phyloP scores from a whole-genome alignment of 1,140 invertebrate genomes.

The Drosophila busckii region DNA sequence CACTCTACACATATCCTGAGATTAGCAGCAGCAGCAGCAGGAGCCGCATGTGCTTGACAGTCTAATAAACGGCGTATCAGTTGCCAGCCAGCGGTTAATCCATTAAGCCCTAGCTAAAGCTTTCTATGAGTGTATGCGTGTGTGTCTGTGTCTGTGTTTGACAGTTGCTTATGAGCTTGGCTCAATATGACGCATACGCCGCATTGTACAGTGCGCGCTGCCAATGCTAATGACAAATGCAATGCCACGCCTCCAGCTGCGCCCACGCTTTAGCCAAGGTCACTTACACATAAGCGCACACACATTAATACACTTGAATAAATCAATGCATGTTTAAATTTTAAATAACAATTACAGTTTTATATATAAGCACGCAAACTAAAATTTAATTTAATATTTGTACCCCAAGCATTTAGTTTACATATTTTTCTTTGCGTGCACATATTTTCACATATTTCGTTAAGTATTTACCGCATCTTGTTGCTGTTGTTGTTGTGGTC shows the following conservation, averaged over 20 bases:
- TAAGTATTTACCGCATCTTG: constrained; percentile 65
- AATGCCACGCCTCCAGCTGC: constrained; percentile 62
- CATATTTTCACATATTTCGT: constrained; percentile 3
- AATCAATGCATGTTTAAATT: no score
- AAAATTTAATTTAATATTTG: no score
- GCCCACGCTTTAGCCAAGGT: constrained; percentile 19
- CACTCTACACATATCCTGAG: constrained; percentile 30
- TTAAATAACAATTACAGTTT: no score
- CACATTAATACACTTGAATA: not conserved
- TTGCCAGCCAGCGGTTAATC: constrained; percentile 66
- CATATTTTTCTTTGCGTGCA: constrained; percentile 18
- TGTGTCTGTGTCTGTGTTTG: not conserved
- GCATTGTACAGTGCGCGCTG: constrained; percentile 2
- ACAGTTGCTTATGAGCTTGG: constrained; percentile 19
- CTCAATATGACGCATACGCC: constrained; percentile 62
- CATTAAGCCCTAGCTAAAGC: constrained; percentile 59
- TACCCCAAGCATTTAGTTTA: not conserved
- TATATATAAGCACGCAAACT: no score
- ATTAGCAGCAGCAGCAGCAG: no score
- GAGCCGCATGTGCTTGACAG: constrained; percentile 71
- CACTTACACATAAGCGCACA: constrained; percentile 2
- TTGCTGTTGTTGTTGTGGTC: constrained; percentile 23
- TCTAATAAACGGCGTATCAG: constrained; percentile 74
- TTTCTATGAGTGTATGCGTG: not conserved
- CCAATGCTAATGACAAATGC: constrained; percentile 58